A percentile compares a stretch with the other conserved stretches of the same genome.
These are phyloP conservation scores for Athene noctua DNA, from an alignment of 2,113 vertebrate genomes.

Conservation along the genomic window DNA sequence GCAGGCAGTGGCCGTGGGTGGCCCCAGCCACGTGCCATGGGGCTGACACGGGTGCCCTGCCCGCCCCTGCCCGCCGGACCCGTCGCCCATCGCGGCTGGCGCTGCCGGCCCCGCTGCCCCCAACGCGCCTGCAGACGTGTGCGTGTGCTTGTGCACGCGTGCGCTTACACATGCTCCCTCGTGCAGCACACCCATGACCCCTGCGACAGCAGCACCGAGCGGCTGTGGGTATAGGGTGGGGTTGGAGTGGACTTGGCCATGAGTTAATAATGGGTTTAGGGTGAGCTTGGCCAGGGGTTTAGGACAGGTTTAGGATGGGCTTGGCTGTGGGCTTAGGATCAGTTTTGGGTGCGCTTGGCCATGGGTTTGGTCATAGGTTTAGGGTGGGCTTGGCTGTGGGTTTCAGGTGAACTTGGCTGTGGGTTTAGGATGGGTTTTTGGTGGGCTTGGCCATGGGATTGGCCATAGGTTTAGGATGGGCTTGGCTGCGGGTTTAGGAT, in stretches of 20 bases:
- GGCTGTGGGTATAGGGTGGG: background rate
- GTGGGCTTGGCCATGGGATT: too few species aligned
- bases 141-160: too few species aligned
- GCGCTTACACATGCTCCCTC: too few species aligned
- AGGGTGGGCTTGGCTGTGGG: background rate
- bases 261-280: background rate
- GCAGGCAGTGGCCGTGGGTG: background rate
- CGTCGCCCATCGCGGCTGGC: too few species aligned
- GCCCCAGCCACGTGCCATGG: background rate
- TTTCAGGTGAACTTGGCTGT: too few species aligned
- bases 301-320: background rate
- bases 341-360: background rate
- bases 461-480: too few species aligned
- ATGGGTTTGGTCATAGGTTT: background rate
- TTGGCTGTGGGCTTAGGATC: background rate
- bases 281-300: background rate
- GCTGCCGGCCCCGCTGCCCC: too few species aligned
- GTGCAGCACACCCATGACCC: background rate
- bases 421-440: too few species aligned
- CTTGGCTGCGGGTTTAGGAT: too few species aligned
- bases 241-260: background rate
- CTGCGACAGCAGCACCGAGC: background rate
- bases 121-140: too few species aligned
- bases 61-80: too few species aligned
- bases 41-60: too few species aligned